A percentile compares a stretch with the other conserved stretches of the same genome.
phyloP scores from a whole-genome alignment of 2,113 vertebrate genomes.

The Gallinago media region DNA sequence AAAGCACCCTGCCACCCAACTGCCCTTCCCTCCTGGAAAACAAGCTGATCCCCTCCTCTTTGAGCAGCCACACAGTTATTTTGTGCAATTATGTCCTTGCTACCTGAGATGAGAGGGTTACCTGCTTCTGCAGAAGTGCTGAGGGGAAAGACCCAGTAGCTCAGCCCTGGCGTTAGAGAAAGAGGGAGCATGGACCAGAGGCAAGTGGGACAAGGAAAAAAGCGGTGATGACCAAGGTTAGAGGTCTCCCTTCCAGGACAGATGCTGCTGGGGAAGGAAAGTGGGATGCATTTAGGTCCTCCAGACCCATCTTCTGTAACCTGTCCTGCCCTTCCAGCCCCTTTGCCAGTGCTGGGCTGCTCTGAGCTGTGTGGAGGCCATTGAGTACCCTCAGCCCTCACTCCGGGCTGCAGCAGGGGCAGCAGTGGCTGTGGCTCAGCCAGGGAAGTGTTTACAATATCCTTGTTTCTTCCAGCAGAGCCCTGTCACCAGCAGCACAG shows the following conservation, averaged over 20 bases:
- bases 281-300: not conserved
- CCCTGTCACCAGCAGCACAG: conserved; percentile 8
- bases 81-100: not conserved
- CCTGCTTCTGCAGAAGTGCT: not conserved
- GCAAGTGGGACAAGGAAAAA: not conserved
- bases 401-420: not conserved
- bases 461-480: not conserved
- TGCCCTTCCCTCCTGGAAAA: not conserved
- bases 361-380: not conserved
- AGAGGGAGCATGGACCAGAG: not conserved
- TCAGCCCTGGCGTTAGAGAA: not conserved
- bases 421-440: not conserved
- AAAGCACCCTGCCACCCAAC: not conserved
- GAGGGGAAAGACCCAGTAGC: not conserved
- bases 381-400: not conserved
- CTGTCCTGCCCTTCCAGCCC: not conserved
- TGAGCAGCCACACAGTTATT: not conserved
- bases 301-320: not conserved
- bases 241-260: not conserved
- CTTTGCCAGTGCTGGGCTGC: not conserved
- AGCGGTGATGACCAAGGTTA: rapidly evolving
- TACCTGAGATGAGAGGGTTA: not conserved
- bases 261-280: not conserved
- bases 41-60: not conserved
- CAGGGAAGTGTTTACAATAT: not conserved